Evolutionary conservation across 2,797 vertebrate genomes (phyloP).

Genomic region (Pangasius larnaudii): DNA sequence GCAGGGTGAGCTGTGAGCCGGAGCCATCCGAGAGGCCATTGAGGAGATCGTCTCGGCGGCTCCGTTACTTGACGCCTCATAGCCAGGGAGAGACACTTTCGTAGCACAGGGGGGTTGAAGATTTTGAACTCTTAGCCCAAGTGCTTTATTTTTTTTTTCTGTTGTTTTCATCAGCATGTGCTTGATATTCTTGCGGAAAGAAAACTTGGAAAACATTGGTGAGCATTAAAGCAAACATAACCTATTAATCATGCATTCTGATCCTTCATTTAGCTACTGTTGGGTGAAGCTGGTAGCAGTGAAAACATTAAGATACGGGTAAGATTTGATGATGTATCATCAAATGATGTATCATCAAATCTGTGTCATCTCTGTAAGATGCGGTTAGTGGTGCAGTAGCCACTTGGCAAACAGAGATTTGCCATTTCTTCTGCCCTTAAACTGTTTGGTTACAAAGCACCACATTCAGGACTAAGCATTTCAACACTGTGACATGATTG

Average conservation of each 20-base stretch:
- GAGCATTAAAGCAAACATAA: conserved; percentile 24
- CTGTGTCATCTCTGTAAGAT: background rate
- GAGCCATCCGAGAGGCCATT: conserved; percentile 47
- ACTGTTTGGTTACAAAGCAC: background rate
- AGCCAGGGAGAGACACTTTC: conserved; percentile 39
- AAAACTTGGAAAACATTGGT: conserved; percentile 41
- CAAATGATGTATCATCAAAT: conserved; percentile 1
- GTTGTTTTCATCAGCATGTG: conserved; percentile 44
- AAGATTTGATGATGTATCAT: conserved; percentile 2
- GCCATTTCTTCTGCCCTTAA: background rate
- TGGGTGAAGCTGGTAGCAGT: conserved; percentile 8
- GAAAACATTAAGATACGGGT: conserved; percentile 20
- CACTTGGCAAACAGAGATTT: conserved; percentile 3
- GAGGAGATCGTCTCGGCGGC: conserved; percentile 39
- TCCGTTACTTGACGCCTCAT: conserved; percentile 49
- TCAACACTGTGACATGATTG: background rate
- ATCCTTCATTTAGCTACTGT: conserved; percentile 11
- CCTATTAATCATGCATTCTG: conserved; percentile 37
- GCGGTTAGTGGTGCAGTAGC: background rate
- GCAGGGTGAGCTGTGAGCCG: conserved; percentile 59
- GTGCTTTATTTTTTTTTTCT: conserved; percentile 31
- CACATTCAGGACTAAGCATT: background rate
- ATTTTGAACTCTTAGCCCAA: conserved; percentile 48
- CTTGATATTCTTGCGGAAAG: conserved; percentile 31
- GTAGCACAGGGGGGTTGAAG: conserved; percentile 35